phyloP scores from a whole-genome alignment of 2,113 vertebrate genomes.

The Pygoscelis antarcticus region DNA sequence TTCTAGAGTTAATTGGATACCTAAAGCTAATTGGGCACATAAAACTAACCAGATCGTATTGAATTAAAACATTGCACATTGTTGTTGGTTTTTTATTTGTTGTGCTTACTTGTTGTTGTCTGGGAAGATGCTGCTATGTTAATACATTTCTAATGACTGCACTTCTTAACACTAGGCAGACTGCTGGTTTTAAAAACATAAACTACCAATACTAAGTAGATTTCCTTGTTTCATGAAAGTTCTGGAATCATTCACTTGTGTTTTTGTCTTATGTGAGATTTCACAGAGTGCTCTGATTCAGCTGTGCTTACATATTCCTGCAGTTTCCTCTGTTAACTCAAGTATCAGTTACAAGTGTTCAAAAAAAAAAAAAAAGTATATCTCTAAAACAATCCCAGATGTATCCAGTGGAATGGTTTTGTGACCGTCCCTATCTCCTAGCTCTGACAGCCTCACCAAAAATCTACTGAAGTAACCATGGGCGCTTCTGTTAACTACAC shows the following conservation, averaged over 20 bases:
- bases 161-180: background rate
- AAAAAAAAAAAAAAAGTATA: background rate
- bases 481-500: background rate
- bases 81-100: background rate
- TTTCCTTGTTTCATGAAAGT: background rate
- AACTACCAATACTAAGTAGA: background rate
- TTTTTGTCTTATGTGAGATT: background rate
- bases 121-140: background rate
- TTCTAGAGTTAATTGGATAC: background rate
- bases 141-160: background rate
- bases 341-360: background rate
- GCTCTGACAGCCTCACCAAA: background rate
- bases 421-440: background rate
- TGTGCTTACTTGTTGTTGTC: background rate
- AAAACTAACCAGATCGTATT: background rate
- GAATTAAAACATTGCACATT: background rate
- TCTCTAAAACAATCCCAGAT: no score
- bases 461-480: background rate
- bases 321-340: background rate
- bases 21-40: background rate
- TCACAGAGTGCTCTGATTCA: background rate
- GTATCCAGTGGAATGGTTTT: background rate
- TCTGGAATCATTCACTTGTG: background rate
- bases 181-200: background rate
- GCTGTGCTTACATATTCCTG: background rate